phyloP scores from a whole-genome alignment of 2,797 vertebrate species.

The Nothura maculosa region DNA sequence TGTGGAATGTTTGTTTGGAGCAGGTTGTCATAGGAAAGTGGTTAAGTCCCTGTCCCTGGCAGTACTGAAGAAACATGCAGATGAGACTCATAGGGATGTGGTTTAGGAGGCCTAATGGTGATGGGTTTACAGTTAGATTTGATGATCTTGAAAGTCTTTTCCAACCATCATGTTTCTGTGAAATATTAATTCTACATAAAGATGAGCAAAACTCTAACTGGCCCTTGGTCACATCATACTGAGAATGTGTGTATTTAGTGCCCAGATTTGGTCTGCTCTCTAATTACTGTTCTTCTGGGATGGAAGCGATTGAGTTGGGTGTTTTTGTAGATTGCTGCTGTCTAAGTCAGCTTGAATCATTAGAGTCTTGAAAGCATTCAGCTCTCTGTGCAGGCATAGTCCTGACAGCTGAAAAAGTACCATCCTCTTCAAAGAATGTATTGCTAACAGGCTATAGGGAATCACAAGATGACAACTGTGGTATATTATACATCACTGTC shows the following conservation, averaged over 20 bases:
- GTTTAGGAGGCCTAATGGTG: no score
- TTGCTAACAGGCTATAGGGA: not conserved
- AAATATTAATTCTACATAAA: not conserved
- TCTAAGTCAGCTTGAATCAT: not conserved
- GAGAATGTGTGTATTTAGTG: not conserved
- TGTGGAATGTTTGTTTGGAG: no score
- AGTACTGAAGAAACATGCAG: no score
- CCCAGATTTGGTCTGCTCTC: not conserved
- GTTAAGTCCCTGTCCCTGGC: no score
- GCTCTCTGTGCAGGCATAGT: accelerated
- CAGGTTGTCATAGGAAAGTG: no score
- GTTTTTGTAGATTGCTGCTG: not conserved
- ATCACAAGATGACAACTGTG: not conserved
- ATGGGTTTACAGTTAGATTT: no score
- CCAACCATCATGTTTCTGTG: no score
- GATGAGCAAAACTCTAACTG: not conserved
- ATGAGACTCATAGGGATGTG: no score
- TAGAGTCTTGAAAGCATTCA: not conserved
- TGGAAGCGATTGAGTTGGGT: not conserved
- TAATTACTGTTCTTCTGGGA: not conserved
- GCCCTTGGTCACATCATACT: not conserved
- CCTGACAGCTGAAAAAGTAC: not conserved
- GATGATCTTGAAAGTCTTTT: no score
- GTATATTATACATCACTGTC: not conserved
- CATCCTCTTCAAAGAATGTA: not conserved